Conservation (phyloP, 2,888 invertebrate genomes). For the Druceiella hillmani region DNA sequence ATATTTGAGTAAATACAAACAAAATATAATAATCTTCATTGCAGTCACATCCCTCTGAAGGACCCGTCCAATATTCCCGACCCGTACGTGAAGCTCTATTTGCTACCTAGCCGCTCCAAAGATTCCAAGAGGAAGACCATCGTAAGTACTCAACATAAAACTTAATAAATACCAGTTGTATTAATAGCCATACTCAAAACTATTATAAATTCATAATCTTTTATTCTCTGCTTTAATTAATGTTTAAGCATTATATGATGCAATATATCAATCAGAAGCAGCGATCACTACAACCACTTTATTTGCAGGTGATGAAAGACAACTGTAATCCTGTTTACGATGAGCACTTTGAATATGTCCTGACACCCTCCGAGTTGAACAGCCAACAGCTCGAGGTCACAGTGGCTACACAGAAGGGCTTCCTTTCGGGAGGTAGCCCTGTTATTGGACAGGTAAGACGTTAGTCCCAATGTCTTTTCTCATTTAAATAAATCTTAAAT, state of each 20-base stretch:
- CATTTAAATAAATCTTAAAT: constrained; percentile 8
- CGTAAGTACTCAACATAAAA: constrained; percentile 48
- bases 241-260: too few relatives aligned
- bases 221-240: too few relatives aligned
- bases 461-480: constrained; percentile 9
- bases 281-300: too few relatives aligned
- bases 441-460: constrained; percentile 69
- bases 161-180: background rate
- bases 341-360: constrained; percentile 84
- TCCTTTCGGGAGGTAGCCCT: constrained; percentile 74
- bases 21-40: constrained; percentile 24
- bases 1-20: too few relatives aligned
- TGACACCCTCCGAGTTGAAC: constrained; percentile 75
- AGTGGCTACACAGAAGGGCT: constrained; percentile 83
- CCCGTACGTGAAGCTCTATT: constrained; percentile 84
- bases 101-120: constrained; percentile 78
- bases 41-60: constrained; percentile 72
- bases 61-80: constrained; percentile 82
- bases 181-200: background rate
- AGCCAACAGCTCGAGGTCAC: constrained; percentile 76
- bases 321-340: constrained; percentile 89
- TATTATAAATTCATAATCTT: background rate
- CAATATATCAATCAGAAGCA: too few relatives aligned
- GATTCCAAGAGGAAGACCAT: constrained; percentile 84
- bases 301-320: constrained; percentile 66